phyloP scores from a whole-genome alignment of 2,797 vertebrate species.

The Chiloscyllium punctatum region DNA sequence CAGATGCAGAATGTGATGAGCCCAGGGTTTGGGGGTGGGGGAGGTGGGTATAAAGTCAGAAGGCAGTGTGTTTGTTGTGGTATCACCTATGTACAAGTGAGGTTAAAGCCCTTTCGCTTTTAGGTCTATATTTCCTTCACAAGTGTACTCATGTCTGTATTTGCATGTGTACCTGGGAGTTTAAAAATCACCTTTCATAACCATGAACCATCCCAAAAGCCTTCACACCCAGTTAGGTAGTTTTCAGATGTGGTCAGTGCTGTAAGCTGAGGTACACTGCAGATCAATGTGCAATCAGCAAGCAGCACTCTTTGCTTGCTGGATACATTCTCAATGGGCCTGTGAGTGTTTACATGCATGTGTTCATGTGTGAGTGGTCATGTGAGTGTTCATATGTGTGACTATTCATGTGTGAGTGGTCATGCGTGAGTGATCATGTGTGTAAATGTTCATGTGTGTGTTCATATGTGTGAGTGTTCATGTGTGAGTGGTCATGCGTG shows the following conservation, averaged over 20 bases:
- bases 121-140: not conserved
- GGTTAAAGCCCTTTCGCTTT: not conserved
- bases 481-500: not conserved
- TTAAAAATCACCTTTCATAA: too few relatives aligned
- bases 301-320: not conserved
- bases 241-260: not conserved
- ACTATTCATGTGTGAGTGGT: too few relatives aligned
- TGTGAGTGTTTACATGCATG: too few relatives aligned
- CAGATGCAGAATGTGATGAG: not conserved
- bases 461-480: too few relatives aligned
- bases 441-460: not conserved
- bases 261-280: not conserved
- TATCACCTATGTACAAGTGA: not conserved
- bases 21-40: not conserved
- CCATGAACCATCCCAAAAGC: not conserved
- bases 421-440: not conserved
- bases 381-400: not conserved
- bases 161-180: not conserved
- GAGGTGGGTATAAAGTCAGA: not conserved
- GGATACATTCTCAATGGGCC: not conserved
- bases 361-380: not conserved
- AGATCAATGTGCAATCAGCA: not conserved
- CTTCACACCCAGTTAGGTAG: not conserved
- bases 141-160: not conserved
- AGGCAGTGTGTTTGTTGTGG: not conserved